Evolutionary conservation across 2,113 vertebrate species (phyloP).

Genomic region (Panurus biarmicus): DNA sequence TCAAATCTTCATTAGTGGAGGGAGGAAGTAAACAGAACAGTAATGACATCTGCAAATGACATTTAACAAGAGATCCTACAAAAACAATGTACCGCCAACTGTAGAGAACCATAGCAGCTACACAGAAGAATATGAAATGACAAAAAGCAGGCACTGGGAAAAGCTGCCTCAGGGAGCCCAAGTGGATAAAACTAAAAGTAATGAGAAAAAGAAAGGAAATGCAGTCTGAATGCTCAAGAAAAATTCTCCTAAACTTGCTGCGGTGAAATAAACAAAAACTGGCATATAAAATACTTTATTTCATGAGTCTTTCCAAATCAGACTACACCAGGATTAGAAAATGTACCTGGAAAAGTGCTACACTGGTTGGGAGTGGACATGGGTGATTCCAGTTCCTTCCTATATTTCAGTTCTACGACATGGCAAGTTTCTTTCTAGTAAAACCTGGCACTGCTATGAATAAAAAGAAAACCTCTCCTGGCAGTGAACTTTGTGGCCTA

Average conservation of each 20-base stretch:
- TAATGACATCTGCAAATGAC: slow-evolving; percentile 15
- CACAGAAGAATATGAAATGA: background rate
- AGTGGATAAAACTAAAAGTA: background rate
- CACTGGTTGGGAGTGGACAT: background rate
- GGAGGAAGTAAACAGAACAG: background rate
- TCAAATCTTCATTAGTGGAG: slow-evolving; percentile 17
- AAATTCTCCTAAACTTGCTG: background rate
- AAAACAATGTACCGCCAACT: background rate
- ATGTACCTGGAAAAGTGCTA: background rate
- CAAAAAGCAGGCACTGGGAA: background rate
- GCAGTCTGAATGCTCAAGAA: background rate
- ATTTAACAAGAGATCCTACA: background rate
- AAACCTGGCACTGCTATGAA: background rate
- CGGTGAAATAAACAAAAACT: background rate
- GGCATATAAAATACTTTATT: background rate
- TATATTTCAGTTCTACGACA: background rate
- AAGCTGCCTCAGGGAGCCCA: background rate
- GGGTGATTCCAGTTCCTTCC: background rate
- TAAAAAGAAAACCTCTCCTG: background rate
- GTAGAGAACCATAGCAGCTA: background rate
- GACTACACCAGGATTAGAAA: background rate
- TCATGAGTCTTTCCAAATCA: background rate
- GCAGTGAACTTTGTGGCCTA: background rate
- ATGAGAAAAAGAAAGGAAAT: background rate
- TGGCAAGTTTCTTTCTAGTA: background rate